A percentile compares a stretch with the other conserved stretches of the same genome.
Evolutionary conservation across 2,797 vertebrate species (phyloP).

Genomic region (Tolypeutes matacus): DNA sequence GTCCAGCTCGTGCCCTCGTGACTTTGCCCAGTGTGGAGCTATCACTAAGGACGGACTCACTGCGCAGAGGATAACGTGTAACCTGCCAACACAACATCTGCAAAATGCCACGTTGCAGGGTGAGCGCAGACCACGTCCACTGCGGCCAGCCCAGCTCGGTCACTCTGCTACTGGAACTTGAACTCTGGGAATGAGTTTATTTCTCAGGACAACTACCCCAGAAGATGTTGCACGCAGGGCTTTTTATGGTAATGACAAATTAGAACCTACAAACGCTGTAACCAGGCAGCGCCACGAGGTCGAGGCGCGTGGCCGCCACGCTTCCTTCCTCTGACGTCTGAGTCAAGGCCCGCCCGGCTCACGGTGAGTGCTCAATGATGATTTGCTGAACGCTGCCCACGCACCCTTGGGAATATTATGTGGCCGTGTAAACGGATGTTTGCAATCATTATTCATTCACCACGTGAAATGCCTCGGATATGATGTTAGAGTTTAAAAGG

Average conservation of each 20-base stretch:
- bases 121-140: rapidly evolving
- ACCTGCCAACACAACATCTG: rapidly evolving
- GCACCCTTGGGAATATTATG: rapidly evolving
- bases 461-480: rapidly evolving
- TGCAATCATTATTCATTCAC: background rate
- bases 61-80: background rate
- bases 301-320: too few species aligned
- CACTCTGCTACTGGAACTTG: background rate
- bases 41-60: background rate
- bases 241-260: background rate
- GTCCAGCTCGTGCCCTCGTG: rapidly evolving
- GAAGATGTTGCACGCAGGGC: rapidly evolving
- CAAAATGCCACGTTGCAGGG: rapidly evolving
- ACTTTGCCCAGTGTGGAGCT: rapidly evolving
- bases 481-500: background rate
- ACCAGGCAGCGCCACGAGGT: rapidly evolving
- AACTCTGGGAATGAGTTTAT: background rate
- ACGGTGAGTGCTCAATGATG: rapidly evolving
- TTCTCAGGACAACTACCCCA: background rate
- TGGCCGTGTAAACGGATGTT: rapidly evolving
- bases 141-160: rapidly evolving
- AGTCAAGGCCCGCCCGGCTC: background rate
- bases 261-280: background rate
- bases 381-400: background rate
- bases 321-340: rapidly evolving